Evolutionary conservation across 2,797 vertebrate genomes (phyloP).

Genomic region (Sphenopsis melanotis): DNA sequence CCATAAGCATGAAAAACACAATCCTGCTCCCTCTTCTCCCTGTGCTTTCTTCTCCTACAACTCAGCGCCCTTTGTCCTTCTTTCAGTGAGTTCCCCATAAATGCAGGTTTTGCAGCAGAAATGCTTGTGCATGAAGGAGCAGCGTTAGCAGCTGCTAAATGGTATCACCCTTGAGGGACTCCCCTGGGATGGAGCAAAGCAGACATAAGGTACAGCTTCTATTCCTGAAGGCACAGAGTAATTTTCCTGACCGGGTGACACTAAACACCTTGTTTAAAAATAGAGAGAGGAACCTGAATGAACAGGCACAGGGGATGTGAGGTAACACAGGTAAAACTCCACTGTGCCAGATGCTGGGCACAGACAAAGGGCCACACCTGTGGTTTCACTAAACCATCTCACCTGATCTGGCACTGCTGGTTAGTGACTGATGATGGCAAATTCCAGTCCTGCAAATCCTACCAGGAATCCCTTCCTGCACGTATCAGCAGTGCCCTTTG

Average conservation of each 20-base stretch:
- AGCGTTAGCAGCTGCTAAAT: fast-evolving
- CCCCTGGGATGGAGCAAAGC: not conserved
- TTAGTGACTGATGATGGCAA: not conserved
- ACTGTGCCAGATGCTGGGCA: not conserved
- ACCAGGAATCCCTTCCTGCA: slow-evolving; percentile 31
- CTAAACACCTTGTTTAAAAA: slow-evolving; percentile 26
- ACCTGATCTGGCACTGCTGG: slow-evolving; percentile 21
- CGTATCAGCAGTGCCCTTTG: not conserved
- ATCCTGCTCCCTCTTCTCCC: not conserved
- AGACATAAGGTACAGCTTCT: not conserved
- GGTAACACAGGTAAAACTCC: slow-evolving; percentile 22
- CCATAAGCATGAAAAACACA: not conserved
- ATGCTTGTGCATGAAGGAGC: not conserved
- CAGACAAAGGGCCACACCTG: slow-evolving; percentile 41
- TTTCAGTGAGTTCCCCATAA: not conserved
- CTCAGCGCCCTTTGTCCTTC: not conserved
- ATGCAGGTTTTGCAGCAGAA: not conserved
- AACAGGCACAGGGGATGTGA: not conserved
- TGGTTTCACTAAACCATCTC: slow-evolving; percentile 28
- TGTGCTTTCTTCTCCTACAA: not conserved
- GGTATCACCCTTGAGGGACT: not conserved
- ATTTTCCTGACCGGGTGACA: slow-evolving; percentile 16
- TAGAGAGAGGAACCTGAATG: slow-evolving; percentile 8
- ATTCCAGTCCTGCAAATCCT: slow-evolving; percentile 45
- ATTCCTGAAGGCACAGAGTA: not conserved